phyloP scores from a whole-genome alignment of 2,888 invertebrate species.

The Charanyca ferruginea region DNA sequence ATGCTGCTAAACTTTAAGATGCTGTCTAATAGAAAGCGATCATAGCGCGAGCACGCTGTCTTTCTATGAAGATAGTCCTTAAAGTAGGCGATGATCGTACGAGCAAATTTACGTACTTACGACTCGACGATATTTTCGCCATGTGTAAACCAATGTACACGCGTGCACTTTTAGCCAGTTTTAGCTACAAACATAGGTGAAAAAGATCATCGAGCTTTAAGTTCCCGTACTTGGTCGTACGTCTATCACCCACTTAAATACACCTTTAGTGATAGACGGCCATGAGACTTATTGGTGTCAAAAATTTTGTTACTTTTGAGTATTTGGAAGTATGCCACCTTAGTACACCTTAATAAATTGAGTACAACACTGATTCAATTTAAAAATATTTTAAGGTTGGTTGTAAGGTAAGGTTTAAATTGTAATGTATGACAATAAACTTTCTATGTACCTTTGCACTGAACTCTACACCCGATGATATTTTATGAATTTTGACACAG shows the following conservation, averaged over 20 bases:
- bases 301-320: conserved; percentile 7
- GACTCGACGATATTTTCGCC: too few species aligned
- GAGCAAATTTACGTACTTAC: too few species aligned
- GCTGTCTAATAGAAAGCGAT: neutral
- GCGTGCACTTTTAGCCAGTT: too few species aligned
- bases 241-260: too few species aligned
- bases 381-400: too few species aligned
- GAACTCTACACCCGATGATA: conserved; percentile 42
- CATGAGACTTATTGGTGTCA: neutral
- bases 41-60: too few species aligned
- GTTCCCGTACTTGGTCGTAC: too few species aligned
- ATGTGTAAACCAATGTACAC: too few species aligned
- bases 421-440: conserved; percentile 55
- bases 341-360: conserved; percentile 42
- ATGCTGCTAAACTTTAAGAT: neutral
- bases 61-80: too few species aligned
- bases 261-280: neutral
- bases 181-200: too few species aligned
- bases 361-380: conserved; percentile 46
- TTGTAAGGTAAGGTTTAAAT: conserved; percentile 30
- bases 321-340: conserved; percentile 14
- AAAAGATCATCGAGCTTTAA: too few species aligned
- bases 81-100: too few species aligned
- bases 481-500: conserved; percentile 67
- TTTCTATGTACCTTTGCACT: conserved; percentile 30